These are phyloP conservation scores for Cricetomys ansorgei DNA, from an alignment of 2,113 vertebrate genomes.

Conservation along the genomic window DNA sequence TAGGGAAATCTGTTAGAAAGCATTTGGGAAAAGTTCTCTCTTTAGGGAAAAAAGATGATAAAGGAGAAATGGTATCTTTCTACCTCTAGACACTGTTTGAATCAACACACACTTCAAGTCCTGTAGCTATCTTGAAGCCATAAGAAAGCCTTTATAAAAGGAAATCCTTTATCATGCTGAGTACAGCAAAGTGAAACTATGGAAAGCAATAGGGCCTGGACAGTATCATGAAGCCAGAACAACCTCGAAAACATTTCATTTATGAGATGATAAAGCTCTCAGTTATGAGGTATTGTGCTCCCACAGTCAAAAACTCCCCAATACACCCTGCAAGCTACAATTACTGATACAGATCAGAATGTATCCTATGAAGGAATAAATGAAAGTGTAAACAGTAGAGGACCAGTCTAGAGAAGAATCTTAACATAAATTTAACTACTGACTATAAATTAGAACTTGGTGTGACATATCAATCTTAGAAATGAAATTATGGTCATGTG, in stretches of 20 bases:
- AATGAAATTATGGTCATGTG: not conserved
- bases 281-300: not conserved
- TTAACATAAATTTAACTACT: slow-evolving; percentile 11
- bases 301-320: not conserved
- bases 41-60: not conserved
- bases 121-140: not conserved
- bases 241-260: not conserved
- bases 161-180: not conserved
- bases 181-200: not conserved
- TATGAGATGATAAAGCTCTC: not conserved
- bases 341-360: not conserved
- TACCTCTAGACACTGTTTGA: not conserved
- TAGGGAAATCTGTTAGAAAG: not conserved
- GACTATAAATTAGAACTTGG: slow-evolving; percentile 3
- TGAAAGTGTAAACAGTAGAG: not conserved
- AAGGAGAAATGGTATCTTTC: not conserved
- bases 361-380: not conserved
- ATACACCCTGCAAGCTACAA: not conserved
- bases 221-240: not conserved
- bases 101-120: not conserved
- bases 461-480: not conserved
- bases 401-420: slow-evolving; percentile 24
- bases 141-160: no score
- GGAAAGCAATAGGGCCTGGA: not conserved
- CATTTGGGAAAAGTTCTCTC: not conserved